These are phyloP conservation scores for Holcopasites calliopsidis DNA, from an alignment of 1,140 invertebrate genomes.

Conservation along the genomic window DNA sequence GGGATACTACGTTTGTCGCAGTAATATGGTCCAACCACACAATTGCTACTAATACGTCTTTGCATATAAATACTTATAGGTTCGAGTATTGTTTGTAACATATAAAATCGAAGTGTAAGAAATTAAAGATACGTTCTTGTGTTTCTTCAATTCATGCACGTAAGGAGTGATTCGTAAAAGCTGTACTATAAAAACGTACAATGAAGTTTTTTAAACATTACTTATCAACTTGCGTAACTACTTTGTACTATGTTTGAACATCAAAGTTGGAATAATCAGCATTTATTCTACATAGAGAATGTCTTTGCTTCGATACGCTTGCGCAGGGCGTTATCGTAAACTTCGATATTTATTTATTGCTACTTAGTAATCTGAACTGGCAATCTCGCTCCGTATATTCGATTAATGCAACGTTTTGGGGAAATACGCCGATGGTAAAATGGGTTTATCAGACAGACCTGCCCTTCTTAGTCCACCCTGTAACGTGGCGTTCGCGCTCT, in stretches of 20 bases:
- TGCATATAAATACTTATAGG: not conserved
- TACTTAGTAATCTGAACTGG: constrained; percentile 21
- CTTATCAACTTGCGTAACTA: constrained; percentile 43
- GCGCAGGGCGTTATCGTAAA: constrained; percentile 4
- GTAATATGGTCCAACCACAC: constrained; percentile 5
- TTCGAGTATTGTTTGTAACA: too few relatives aligned
- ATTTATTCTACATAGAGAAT: not conserved
- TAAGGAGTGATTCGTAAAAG: constrained; percentile 15
- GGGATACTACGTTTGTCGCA: not conserved
- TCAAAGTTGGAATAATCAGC: constrained; percentile 32
- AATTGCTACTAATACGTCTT: not conserved
- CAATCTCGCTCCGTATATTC: not conserved
- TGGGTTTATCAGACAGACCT: constrained; percentile 70
- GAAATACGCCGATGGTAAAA: constrained; percentile 75
- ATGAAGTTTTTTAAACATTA: constrained; percentile 39
- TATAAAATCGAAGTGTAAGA: too few relatives aligned
- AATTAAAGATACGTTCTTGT: not conserved
- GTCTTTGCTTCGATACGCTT: not conserved
- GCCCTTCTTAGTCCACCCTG: constrained; percentile 73
- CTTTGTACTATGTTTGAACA: constrained; percentile 54
- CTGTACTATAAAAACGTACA: constrained; percentile 9
- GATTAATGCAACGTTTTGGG: constrained; percentile 71
- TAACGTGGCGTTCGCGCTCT: constrained; percentile 62
- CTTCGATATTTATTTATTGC: constrained; percentile 24
- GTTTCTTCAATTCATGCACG: constrained; percentile 11